phyloP scores from a whole-genome alignment of 2,888 invertebrate genomes.

The Cecidostiba fungosa region DNA sequence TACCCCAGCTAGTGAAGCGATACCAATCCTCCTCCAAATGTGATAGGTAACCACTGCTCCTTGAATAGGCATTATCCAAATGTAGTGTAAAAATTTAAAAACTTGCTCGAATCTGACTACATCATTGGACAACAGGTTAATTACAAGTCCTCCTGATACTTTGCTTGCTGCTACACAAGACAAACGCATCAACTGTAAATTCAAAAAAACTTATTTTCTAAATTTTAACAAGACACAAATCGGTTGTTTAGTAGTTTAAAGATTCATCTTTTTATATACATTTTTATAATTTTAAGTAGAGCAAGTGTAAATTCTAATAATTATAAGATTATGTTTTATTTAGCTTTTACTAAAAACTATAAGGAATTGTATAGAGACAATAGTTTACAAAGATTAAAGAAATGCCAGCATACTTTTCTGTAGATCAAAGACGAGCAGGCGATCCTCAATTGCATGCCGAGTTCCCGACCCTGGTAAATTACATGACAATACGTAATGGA shows the following conservation, averaged over 20 bases:
- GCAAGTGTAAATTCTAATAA: no score
- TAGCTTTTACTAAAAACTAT: no score
- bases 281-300: no score
- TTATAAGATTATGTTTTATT: no score
- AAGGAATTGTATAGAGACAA: no score
- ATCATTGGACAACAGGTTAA: slow-evolving; percentile 93
- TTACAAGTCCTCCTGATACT: slow-evolving; percentile 86
- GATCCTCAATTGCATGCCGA: slow-evolving; percentile 90
- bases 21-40: slow-evolving; percentile 82
- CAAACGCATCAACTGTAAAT: slow-evolving; percentile 79
- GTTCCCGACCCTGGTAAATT: slow-evolving; percentile 82
- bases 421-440: slow-evolving; percentile 90
- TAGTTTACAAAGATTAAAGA: no score
- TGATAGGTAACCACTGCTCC: slow-evolving; percentile 84
- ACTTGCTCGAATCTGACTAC: slow-evolving; percentile 90
- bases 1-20: slow-evolving; percentile 84
- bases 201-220: no score
- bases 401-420: slow-evolving; percentile 85
- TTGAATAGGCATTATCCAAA: slow-evolving; percentile 91
- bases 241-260: no score
- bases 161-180: slow-evolving; percentile 72
- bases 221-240: no score
- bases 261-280: no score
- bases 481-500: slow-evolving; percentile 86
- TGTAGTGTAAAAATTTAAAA: slow-evolving; percentile 86